Base-by-base conservation (phyloP, 1,140 invertebrate species). In the Grapholita molesta region DNA sequence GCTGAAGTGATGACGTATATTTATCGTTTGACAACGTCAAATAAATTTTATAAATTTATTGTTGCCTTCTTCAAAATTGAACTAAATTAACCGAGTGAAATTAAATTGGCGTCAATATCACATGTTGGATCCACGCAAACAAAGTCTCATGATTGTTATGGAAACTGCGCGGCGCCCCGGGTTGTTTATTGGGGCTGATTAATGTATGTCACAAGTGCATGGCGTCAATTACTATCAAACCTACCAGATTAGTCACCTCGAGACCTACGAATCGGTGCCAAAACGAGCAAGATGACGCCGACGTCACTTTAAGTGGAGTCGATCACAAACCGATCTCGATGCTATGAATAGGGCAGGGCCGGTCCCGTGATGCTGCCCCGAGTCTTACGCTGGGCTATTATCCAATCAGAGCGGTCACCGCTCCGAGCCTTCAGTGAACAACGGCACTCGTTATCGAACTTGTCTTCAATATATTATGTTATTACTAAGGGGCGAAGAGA, bases 1-100 rank as follows among this genome's bases (percentile, higher is more conserved):
- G n/a, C n/a, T 48, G 8, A 48, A 48, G 18, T 48, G 1, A 48
- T 48, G 18, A 48, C 4, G 42, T 21, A 3, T 15, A n/a, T n/a
- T n/a, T n/a, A 32, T 61, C 24, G 55, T 28, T 61, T 61, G 30
- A 61, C 4, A 61, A 61, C 55, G n/a, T 61, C 28, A 32, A 61
- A 32, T 57, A 57, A 57, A 57, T 25, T 61, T 61, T 30, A 32
- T 57, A 57, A 57, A 57, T 25, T 61, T 61, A 61, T 61, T 4
- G 55, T 32, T 61, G 55, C 55, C 25, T 30, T 15, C 25, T 28
- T 61, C 42, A 68, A 74, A 79, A 82, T 82, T 80, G 78, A 53
- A 52, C 75, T 76, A 73, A 83, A 80, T 83, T 78, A 74, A 76
- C 72, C 42, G 64, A 48, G 57, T 25, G 33, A 74, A 80, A 73